Evolutionary conservation across 2,797 vertebrate genomes (phyloP).

Genomic region (Xenopus petersii): DNA sequence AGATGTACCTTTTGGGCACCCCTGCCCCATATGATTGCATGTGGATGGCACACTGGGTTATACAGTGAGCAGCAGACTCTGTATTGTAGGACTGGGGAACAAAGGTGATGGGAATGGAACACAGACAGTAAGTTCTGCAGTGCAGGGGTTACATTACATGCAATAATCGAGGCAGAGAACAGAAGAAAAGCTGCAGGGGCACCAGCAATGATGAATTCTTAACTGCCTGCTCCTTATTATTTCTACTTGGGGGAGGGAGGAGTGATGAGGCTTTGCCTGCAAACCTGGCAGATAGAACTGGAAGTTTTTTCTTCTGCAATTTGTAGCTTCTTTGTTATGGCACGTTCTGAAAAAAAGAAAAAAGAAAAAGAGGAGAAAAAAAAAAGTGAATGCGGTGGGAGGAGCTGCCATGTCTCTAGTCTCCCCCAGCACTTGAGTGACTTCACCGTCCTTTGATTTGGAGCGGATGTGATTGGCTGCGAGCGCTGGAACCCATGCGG

Average conservation of each 20-base stretch:
- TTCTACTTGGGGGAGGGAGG: not conserved
- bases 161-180: not conserved
- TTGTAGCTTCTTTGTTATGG: constrained; percentile 67
- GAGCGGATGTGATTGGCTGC: constrained; percentile 71
- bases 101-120: not conserved
- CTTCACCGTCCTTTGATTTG: constrained; percentile 68
- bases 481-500: constrained; percentile 70
- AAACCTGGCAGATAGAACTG: constrained; percentile 11
- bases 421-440: constrained; percentile 53
- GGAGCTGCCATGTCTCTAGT: constrained; percentile 45
- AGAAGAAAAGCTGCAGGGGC: not conserved
- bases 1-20: too few relatives aligned
- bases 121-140: constrained; percentile 4
- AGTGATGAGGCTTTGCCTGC: not conserved
- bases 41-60: too few relatives aligned
- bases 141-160: not conserved
- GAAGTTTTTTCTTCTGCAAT: constrained; percentile 64
- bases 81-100: not conserved
- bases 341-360: constrained; percentile 61
- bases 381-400: constrained; percentile 55
- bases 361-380: too few relatives aligned
- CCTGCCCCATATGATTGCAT: too few relatives aligned
- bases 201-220: not conserved
- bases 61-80: too few relatives aligned
- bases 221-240: not conserved